Evolutionary conservation across 2,797 vertebrate genomes (phyloP), one percentile per base, ranked within the genome.

Genomic region (Schizopygopsis malacanthus): DNA sequence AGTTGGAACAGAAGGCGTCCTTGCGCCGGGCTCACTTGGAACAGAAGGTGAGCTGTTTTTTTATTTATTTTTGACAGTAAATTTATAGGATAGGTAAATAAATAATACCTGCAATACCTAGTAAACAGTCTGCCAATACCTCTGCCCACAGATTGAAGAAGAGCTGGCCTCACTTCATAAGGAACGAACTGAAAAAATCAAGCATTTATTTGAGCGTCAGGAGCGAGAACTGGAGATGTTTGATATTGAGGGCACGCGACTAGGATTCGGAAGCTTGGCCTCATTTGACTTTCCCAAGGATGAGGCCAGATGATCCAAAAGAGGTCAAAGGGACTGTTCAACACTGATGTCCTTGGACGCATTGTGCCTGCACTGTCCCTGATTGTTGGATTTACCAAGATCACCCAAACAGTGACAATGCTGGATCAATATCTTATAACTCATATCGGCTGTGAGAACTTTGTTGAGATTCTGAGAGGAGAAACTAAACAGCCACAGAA

Each of bases 81-180:
- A 69, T 52, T 65, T 2, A 63, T 50, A 28, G 59, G 45, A 84
- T 11, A 8, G n/a, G 61, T 12, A 18, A 43, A 22, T 63, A 20
- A 39, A 25, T 70, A 7, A 15, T 16, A 20, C 50, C 63, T 69
- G 47, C 59, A 59, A 78, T 10, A 25, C 37, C 65, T 39, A 69
- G 65, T 39, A 52, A 16, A 28, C 16, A 15, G n/a, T 45, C 6
- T 45, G 18, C 6, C 61, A 28, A 12, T 12, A 47, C 28, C 45
- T 76, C 37, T 93, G 90, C 89, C 77, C 52, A 45, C 54, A 99
- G 98, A 99, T 99, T 90, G 98, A 99, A 95, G 98, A 99, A 96
- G 98, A 99, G 95, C 95, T 98, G 91, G 97, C 95, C 89, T 98
- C 97, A 94, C 96, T 99, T 93, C 97, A 99, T 95, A 99, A 98